Evolutionary conservation across 2,797 vertebrate genomes (phyloP).

Genomic region (Etheostoma nigrum): DNA sequence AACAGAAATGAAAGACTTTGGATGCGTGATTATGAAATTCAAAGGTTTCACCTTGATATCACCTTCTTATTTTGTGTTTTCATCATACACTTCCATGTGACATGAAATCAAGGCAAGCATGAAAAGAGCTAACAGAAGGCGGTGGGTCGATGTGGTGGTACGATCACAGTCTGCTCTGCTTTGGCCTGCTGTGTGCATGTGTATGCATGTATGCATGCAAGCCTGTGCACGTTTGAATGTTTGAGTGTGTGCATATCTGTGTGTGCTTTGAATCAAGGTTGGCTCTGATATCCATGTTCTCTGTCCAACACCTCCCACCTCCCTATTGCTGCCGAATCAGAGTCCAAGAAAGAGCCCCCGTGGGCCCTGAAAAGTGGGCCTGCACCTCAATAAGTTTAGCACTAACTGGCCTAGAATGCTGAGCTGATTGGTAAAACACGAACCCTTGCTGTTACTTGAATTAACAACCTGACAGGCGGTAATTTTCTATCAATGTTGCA

Average conservation of each 20-base stretch:
- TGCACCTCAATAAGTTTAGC: conserved; percentile 53
- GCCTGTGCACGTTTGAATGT: conserved; percentile 10
- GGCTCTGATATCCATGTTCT: conserved; percentile 56
- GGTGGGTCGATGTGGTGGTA: conserved; percentile 64
- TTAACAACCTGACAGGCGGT: conserved; percentile 42
- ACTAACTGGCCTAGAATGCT: conserved; percentile 47
- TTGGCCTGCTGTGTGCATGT: conserved; percentile 62
- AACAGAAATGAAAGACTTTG: conserved; percentile 28
- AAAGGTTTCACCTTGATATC: conserved; percentile 53
- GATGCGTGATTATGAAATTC: conserved; percentile 37
- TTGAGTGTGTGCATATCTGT: conserved; percentile 36
- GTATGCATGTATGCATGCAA: conserved; percentile 20
- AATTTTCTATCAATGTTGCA: conserved; percentile 48
- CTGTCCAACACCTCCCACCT: conserved; percentile 76
- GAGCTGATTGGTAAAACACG: conserved; percentile 29
- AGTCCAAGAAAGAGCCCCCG: conserved; percentile 66
- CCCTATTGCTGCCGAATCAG: conserved; percentile 61
- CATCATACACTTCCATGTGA: conserved; percentile 58
- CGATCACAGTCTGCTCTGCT: conserved; percentile 71
- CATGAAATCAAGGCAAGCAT: conserved; percentile 59
- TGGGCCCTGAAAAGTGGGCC: conserved; percentile 56
- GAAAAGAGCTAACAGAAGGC: conserved; percentile 75
- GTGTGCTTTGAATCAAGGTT: conserved; percentile 57
- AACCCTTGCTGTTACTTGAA: conserved; percentile 24
- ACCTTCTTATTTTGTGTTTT: conserved; percentile 64